These are phyloP conservation scores for Lasioglossum morio DNA, from an alignment of 2,888 invertebrate genomes.

Conservation along the genomic window DNA sequence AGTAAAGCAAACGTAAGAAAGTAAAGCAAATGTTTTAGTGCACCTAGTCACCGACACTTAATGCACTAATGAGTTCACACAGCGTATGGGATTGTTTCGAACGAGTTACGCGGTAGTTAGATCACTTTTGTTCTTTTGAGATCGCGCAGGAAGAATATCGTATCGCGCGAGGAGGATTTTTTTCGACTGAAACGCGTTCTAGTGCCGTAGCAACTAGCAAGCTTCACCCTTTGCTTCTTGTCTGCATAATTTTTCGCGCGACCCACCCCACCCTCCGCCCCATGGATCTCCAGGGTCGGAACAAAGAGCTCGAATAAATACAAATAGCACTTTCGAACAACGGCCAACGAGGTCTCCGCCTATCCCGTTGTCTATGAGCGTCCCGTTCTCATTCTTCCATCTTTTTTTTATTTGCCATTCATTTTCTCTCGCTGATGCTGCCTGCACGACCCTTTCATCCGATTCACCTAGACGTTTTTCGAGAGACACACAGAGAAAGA, in stretches of 20 bases:
- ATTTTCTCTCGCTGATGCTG: constrained; percentile 59
- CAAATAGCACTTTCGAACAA: constrained; percentile 82
- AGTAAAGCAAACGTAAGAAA: too few species aligned
- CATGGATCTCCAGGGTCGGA: constrained; percentile 66
- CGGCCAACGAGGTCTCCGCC: constrained; percentile 74
- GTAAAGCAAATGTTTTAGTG: background rate
- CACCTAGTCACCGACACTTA: background rate
- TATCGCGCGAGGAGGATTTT: constrained; percentile 47
- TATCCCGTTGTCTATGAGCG: constrained; percentile 74
- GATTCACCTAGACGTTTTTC: constrained; percentile 45
- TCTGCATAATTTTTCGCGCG: constrained; percentile 68
- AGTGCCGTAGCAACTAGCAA: constrained; percentile 75
- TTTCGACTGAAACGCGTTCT: constrained; percentile 69
- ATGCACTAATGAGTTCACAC: too few species aligned
- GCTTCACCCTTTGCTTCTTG: constrained; percentile 73
- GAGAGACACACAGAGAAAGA: background rate
- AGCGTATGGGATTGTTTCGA: background rate
- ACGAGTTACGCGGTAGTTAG: background rate
- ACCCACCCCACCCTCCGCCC: constrained; percentile 72
- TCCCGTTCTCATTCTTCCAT: constrained; percentile 50
- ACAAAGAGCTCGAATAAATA: constrained; percentile 81
- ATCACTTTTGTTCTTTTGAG: background rate
- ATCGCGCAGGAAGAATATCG: background rate
- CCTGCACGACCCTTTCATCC: constrained; percentile 29
- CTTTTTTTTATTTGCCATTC: constrained; percentile 58